Evolutionary conservation across 2,113 vertebrate genomes (phyloP), one percentile per base, ranked within the genome.

Genomic region (Pipa parva): DNA sequence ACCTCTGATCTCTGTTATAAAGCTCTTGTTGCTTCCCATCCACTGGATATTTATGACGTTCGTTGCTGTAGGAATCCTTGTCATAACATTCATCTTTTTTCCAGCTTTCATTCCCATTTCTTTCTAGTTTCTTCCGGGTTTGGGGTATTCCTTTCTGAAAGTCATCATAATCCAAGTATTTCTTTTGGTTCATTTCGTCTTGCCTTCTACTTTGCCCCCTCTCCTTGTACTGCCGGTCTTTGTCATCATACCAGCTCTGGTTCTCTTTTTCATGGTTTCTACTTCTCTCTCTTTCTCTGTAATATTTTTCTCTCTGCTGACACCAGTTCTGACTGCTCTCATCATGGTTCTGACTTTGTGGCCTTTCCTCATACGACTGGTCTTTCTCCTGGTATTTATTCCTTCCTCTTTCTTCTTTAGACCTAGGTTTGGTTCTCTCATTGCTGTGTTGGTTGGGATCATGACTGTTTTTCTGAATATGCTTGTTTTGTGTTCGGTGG

Each of bases 1-100:
- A 69, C 66, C 66, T 52, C 48, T 69, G 46, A 10, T 58, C 17
- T 24, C 24, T 18, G 24, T 51, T 21, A 49, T 68, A 60, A 33
- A 13, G 46, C 12, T 69, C 57, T 15, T 36, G 11, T 10, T 54
- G 13, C 8, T n/a, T 51, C 33, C 25, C 29, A 25, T 45, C 17
- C 20, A 11, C 12, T 17, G 57, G 27, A 13, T 42, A 26, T 2
- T 24, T 4, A 3, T 42, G 49, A 17, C 8, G 45, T 10, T 69
- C 66, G 13, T 22, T 25, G 26, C 48, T 69, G 7, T 59, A 20
- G 15, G 25, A 18, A 12, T 59, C 46, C 9, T 68, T 37, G 27
- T 51, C 29, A 8, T 36, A 22, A n/a, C 29, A 28, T 6, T 8
- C 7, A 18, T 61, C 36, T 61, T 49, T 60, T 33, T 52, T 49